Percentiles rank a stretch among this genome's conserved stretches.
Conservation (phyloP, 2,888 invertebrate species). For the Celastrina argiolus region DNA sequence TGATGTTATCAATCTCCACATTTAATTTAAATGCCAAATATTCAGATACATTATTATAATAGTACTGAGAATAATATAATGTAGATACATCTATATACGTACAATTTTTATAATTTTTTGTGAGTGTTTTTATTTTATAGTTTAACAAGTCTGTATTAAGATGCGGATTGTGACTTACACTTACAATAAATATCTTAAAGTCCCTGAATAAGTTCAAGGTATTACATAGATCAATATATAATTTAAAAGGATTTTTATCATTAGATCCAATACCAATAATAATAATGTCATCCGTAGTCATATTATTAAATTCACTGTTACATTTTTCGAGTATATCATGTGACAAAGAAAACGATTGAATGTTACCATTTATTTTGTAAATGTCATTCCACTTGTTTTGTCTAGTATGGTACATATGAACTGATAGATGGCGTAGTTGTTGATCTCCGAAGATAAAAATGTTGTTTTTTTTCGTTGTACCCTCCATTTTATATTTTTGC, state of each 20-base stretch:
- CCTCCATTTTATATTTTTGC: not conserved
- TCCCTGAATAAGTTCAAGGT: conserved; percentile 2
- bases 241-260: conserved; percentile 4
- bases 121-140: not conserved
- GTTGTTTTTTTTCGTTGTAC: not conserved
- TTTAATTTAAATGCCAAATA: not conserved
- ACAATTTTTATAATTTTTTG: not conserved
- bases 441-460: not conserved
- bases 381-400: not conserved
- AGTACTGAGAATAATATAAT: not conserved
- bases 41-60: not conserved
- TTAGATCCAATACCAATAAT: not conserved
- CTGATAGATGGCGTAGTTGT: not conserved
- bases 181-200: conserved; percentile 2
- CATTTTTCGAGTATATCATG: conserved; percentile 5
- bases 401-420: not conserved
- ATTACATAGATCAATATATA: conserved; percentile 6
- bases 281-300: not conserved
- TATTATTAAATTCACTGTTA: not conserved
- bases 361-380: conserved; percentile 9
- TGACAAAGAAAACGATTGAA: not conserved
- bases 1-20: not conserved
- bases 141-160: conserved; percentile 1
- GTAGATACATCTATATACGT: not conserved
- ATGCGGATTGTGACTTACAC: conserved; percentile 1